Evolutionary conservation across 2,113 vertebrate genomes (phyloP).

Genomic region (Daphoenositta chrysoptera): DNA sequence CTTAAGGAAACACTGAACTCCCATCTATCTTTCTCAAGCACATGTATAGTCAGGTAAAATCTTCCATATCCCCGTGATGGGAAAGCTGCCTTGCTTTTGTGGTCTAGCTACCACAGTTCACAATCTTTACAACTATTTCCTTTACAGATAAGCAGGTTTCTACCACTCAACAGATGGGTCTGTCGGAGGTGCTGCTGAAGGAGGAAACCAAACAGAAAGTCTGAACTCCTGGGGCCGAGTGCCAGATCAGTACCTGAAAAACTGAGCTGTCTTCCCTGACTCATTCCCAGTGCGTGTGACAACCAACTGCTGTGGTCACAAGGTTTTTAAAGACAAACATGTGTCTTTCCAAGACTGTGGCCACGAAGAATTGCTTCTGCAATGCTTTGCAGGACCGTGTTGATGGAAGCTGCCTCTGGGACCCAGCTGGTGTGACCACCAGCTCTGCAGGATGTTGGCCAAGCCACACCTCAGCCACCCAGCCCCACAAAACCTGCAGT

Average conservation of each 20-base stretch:
- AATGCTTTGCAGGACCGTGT: not conserved
- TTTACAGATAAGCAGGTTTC: not conserved
- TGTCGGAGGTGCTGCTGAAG: not conserved
- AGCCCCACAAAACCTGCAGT: not conserved
- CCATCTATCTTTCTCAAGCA: not conserved
- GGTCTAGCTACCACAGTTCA: not conserved
- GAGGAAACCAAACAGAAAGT: not conserved
- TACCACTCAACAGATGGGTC: not conserved
- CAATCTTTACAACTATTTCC: not conserved
- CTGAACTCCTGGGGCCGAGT: not conserved
- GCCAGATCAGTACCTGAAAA: not conserved
- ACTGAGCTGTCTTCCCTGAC: not conserved
- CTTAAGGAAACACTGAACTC: not conserved
- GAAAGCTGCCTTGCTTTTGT: not conserved
- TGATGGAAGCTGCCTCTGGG: not conserved
- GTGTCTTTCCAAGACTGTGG: not conserved
- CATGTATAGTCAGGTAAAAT: not conserved
- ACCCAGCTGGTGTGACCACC: not conserved
- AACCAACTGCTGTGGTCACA: not conserved
- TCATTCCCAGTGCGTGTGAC: not conserved
- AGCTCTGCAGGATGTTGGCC: not conserved
- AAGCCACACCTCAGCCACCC: not conserved
- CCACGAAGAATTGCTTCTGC: not conserved
- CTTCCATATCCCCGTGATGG: not conserved
- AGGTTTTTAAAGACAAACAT: not conserved